Percentiles rank a stretch among this genome's conserved stretches.
phyloP scores from a whole-genome alignment of 2,888 invertebrate species.

The Allygus modestus region DNA sequence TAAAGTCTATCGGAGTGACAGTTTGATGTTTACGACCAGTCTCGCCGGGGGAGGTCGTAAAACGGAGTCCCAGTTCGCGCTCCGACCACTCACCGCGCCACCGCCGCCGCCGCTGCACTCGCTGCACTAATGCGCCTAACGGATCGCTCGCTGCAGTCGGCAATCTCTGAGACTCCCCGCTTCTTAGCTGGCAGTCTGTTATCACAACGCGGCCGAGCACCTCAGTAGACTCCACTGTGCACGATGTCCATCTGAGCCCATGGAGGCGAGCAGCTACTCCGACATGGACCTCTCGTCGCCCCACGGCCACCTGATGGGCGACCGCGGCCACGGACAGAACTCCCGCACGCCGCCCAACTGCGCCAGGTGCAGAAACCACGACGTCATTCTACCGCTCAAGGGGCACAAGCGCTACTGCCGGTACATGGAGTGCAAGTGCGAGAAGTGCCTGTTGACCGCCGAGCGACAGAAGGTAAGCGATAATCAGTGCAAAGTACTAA shows the following conservation, averaged over 20 bases:
- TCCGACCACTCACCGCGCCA: slow-evolving; percentile 32
- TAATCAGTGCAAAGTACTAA: neutral
- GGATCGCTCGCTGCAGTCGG: slow-evolving; percentile 20
- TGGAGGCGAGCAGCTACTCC: neutral
- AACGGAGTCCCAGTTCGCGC: slow-evolving; percentile 23
- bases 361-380: slow-evolving; percentile 92
- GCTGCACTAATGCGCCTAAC: slow-evolving; percentile 35
- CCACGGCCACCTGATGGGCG: slow-evolving; percentile 6
- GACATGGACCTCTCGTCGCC: slow-evolving; percentile 4
- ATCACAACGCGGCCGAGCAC: neutral
- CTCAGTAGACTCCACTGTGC: neutral
- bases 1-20: slow-evolving; percentile 63
- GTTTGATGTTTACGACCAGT: slow-evolving; percentile 63
- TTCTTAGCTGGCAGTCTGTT: neutral
- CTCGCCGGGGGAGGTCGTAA: slow-evolving; percentile 62
- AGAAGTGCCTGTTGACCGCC: slow-evolving; percentile 91
- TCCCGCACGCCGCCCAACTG: slow-evolving; percentile 58
- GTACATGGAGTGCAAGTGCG: slow-evolving; percentile 90
- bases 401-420: slow-evolving; percentile 96
- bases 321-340: slow-evolving; percentile 36
- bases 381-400: slow-evolving; percentile 91
- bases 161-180: neutral
- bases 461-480: slow-evolving; percentile 84
- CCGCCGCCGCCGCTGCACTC: slow-evolving; percentile 40
- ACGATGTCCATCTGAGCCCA: slow-evolving; percentile 2